phyloP scores from a whole-genome alignment of 2,113 vertebrate species.

The Acrocephalus arundinaceus region DNA sequence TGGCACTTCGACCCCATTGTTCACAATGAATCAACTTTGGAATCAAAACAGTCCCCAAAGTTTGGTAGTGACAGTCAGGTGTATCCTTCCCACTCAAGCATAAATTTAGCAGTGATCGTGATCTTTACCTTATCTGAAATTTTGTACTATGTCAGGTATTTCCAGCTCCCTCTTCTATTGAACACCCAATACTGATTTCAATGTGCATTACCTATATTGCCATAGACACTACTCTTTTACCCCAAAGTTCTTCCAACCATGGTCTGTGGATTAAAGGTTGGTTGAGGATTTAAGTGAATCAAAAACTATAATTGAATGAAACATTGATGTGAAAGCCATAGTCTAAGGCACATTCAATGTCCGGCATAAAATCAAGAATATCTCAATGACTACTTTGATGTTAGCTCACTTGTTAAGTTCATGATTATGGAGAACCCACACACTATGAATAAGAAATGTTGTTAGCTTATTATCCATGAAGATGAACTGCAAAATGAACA shows the following conservation, averaged over 20 bases:
- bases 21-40: not conserved
- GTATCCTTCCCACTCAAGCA: not conserved
- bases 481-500: not conserved
- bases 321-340: not conserved
- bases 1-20: rapidly evolving
- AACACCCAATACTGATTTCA: not conserved
- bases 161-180: not conserved
- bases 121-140: not conserved
- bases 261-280: not conserved
- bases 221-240: not conserved
- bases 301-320: not conserved
- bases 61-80: not conserved
- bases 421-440: not conserved
- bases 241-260: not conserved
- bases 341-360: not conserved
- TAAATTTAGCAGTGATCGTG: not conserved
- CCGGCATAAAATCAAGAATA: not conserved
- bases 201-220: not conserved
- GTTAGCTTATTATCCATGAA: not conserved
- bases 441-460: not conserved
- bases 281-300: not conserved
- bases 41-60: not conserved
- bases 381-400: not conserved
- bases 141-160: not conserved
- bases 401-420: not conserved